Base-by-base conservation (phyloP, 2,888 invertebrate species). In the Lasius platythorax region DNA sequence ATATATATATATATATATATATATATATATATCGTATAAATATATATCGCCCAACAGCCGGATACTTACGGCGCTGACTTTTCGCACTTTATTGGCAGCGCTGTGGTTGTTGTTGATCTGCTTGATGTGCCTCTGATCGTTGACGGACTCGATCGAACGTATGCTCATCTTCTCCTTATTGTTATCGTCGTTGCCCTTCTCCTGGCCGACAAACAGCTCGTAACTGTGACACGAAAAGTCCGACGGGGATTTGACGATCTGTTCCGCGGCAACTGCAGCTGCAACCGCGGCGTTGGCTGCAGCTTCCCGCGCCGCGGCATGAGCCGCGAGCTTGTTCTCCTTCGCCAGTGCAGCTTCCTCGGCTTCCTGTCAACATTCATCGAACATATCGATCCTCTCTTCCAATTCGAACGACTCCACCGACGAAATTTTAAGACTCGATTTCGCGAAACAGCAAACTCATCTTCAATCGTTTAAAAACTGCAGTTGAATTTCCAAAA, bases 81-180 rank as follows among this genome's bases (percentile, higher is more conserved):
- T 98, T 96, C 98, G 97, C 95, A 97, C 97, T 96, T 97, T 97
- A 95, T 96, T 95, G 93, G 96, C 95, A 85, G 94, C 92, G 94
- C 95, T 95, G 90, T 94, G 93, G 88, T 94, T 95, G 90, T 93
- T 94, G 92, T 94, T 94, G 87, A 93, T 92, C 88, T 94, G 94
- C 46, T 73, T 79, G 87, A 93, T 94, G 88, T 94, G 92, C 89
- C 94, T 95, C 95, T 97, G 97, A 96, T 98, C 98, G 97, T 98
- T 98, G 96, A 98, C 97, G 96, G 98, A 98, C 96, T 97, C 98
- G 96, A 98, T 95, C 95, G 98, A 98, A 94, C 98, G 97, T 93
- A 98, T 97, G 96, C 98, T 98, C 97, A 98, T 98, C 95, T 98
- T 97, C 95, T 98, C 98, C 95, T 98, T 97, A 96, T 98, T 98